These are phyloP conservation scores for Phyllotis vaccarum DNA, from an alignment of 2,797 vertebrate genomes.

Conservation along the genomic window DNA sequence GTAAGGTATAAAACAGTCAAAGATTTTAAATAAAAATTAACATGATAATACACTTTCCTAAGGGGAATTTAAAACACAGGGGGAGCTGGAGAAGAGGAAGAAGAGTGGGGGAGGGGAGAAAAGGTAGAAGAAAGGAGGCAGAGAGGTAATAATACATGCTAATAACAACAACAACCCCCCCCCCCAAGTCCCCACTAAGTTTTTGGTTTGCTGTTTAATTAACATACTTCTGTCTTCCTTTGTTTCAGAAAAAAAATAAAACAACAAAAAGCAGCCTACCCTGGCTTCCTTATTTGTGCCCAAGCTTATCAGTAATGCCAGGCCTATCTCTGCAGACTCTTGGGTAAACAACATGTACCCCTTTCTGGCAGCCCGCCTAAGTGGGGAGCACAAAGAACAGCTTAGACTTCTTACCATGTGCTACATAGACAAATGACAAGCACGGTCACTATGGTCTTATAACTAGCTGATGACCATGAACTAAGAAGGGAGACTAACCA, in stretches of 20 bases:
- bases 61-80: neutral
- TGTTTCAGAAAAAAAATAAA: slow-evolving; percentile 46
- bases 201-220: slow-evolving; percentile 62
- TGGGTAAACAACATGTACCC: slow-evolving; percentile 71
- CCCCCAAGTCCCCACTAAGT: neutral
- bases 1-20: neutral
- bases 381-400: slow-evolving; percentile 64
- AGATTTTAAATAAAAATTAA: slow-evolving; percentile 18
- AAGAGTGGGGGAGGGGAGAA: too few species aligned
- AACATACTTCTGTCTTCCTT: slow-evolving; percentile 49
- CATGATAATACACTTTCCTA: neutral
- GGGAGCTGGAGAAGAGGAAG: too few species aligned
- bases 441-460: too few species aligned
- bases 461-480: neutral
- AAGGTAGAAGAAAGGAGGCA: neutral
- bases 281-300: slow-evolving; percentile 23
- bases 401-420: slow-evolving; percentile 28
- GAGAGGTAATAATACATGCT: neutral
- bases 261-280: neutral
- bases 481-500: neutral
- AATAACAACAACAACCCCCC: slow-evolving; percentile 37
- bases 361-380: slow-evolving; percentile 72
- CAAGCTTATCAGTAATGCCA: slow-evolving; percentile 65
- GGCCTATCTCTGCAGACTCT: slow-evolving; percentile 66
- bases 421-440: too few species aligned